Base-by-base conservation (phyloP, 2,797 vertebrate species). In the Catamblyrhynchus diadema region DNA sequence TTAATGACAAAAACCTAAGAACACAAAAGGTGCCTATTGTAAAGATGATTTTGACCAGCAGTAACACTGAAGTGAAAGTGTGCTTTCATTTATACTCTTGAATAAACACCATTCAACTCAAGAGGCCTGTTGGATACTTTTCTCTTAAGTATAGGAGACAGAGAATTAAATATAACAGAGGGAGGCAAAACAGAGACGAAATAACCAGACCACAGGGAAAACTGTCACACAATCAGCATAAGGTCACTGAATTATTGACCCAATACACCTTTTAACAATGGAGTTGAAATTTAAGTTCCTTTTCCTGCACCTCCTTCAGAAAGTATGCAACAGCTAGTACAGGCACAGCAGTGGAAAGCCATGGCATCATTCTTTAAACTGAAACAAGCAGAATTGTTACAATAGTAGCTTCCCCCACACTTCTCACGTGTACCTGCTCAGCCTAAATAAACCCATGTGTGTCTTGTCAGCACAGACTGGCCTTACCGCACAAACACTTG, bases 361-460 rank as follows among this genome's bases (percentile, higher is more conserved):
- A 32, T 8, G 41, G 7, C 56, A 74, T 3, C 37, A 44, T 33
- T 84, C 71, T 25, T 42, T 19, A 65, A 7, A 48, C 9, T 23
- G 54, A 75, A 86, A 86, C 27, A 64, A 83, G 28, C 18, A 64
- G 23, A 54, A 61, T 17, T 60, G 45, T 15, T 69, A 57, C 2
- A 0, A n/a, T 6, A 78, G 65, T 2, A 90, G 48, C 53, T 69
- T 25, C 23, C 32, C 8, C 9, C 28, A 33, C 39, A 48, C 7
- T 13, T 7, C 41, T 62, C n/a, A 24, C 12, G 45, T 28, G 30
- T 44, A 45, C 27, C 57, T 25, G 24, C 20, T 69, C 37, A 61
- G n/a, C 45, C n/a, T 42, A 42, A 67, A 12, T 13, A 25, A 85
- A 67, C 14, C 28, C 9, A 1, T 0, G 6, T 0, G 0, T 20